phyloP scores from a whole-genome alignment of 2,888 invertebrate species.

The Sympetrum striolatum region DNA sequence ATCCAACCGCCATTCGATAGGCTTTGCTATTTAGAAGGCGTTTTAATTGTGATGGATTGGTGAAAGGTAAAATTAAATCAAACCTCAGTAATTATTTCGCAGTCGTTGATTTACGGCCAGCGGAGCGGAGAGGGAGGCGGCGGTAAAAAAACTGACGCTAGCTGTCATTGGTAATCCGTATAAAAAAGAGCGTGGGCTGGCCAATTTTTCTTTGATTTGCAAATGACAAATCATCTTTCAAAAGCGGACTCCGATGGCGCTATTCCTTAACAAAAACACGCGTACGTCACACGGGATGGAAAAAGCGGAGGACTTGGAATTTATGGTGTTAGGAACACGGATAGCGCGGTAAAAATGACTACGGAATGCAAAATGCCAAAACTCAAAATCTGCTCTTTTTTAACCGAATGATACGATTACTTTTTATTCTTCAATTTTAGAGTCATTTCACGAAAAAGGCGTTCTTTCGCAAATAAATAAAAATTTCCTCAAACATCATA shows the following conservation, averaged over 20 bases:
- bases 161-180: slow-evolving; percentile 7
- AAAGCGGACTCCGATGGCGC: not conserved
- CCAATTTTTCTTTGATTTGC: not conserved
- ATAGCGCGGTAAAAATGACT: not conserved
- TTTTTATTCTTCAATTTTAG: too few relatives aligned
- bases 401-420: too few relatives aligned
- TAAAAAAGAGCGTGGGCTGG: not conserved
- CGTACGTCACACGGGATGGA: not conserved
- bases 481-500: too few relatives aligned
- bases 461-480: too few relatives aligned
- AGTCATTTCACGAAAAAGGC: too few relatives aligned
- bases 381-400: too few relatives aligned
- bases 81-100: slow-evolving; percentile 25
- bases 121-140: not conserved
- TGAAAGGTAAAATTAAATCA: slow-evolving; percentile 39
- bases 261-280: not conserved
- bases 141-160: not conserved
- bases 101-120: slow-evolving; percentile 28
- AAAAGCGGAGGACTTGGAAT: not conserved
- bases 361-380: not conserved
- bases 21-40: not conserved
- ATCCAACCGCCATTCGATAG: not conserved
- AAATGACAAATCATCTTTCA: slow-evolving; percentile 30
- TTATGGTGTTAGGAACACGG: not conserved
- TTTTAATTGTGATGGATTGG: slow-evolving; percentile 18